Conservation (phyloP, 2,797 vertebrate genomes). For the Melanotaenia nigrans region DNA sequence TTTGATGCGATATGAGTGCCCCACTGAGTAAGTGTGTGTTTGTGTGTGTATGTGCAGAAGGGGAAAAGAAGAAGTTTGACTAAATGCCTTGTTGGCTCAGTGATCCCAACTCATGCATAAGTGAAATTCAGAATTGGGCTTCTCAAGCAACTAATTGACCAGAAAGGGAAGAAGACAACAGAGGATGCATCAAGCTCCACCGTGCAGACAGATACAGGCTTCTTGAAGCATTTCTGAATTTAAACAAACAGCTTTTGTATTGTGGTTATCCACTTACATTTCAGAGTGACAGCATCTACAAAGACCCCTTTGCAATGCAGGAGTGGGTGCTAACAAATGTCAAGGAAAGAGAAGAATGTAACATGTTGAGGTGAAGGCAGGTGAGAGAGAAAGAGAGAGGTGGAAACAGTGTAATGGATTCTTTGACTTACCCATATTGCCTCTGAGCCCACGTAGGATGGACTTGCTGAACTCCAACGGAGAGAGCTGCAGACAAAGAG, state of each 20-base stretch:
- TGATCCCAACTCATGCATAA: constrained; percentile 59
- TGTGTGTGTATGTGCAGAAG: background rate
- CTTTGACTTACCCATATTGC: constrained; percentile 92
- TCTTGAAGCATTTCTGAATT: background rate
- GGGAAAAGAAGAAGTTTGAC: constrained; percentile 41
- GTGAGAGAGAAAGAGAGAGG: constrained; percentile 42
- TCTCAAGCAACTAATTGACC: constrained; percentile 62
- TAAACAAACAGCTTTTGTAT: constrained; percentile 15
- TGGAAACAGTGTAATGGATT: constrained; percentile 57
- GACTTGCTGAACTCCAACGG: constrained; percentile 90
- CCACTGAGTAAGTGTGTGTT: constrained; percentile 8
- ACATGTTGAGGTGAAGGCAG: constrained; percentile 41
- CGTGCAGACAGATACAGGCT: constrained; percentile 10
- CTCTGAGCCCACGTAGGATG: constrained; percentile 93
- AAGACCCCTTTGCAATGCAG: constrained; percentile 16
- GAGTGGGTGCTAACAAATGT: constrained; percentile 45
- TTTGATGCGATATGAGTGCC: background rate
- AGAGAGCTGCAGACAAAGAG: constrained; percentile 68
- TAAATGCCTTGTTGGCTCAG: constrained; percentile 56
- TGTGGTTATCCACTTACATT: background rate
- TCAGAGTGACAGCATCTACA: constrained; percentile 20
- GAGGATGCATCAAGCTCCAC: constrained; percentile 30
- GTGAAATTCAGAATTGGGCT: constrained; percentile 52
- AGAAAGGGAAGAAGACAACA: constrained; percentile 42
- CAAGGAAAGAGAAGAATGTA: constrained; percentile 52